These are phyloP conservation scores for Syrrhaptes paradoxus DNA, from an alignment of 2,113 vertebrate species.

Conservation along the genomic window DNA sequence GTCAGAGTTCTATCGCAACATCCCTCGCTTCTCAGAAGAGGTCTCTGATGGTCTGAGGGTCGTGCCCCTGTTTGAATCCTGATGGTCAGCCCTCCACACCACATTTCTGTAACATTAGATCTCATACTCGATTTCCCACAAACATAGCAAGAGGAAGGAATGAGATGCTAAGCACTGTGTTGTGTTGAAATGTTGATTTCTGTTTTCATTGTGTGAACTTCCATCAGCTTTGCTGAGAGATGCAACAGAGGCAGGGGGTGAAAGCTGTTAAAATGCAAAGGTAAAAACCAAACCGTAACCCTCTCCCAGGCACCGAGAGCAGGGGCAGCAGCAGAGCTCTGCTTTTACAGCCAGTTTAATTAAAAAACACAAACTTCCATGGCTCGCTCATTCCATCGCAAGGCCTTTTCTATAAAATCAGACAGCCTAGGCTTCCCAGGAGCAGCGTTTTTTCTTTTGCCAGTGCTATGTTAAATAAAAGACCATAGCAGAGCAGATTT, in stretches of 20 bases:
- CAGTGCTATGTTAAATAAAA: background rate
- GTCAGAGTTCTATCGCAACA: background rate
- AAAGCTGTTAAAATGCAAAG: background rate
- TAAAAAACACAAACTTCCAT: constrained; percentile 10
- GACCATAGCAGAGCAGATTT: background rate
- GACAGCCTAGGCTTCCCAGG: background rate
- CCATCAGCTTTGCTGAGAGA: background rate
- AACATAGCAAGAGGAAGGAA: background rate
- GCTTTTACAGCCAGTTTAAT: constrained; percentile 23
- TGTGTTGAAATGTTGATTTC: background rate
- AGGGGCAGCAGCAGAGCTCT: background rate
- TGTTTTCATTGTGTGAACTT: background rate
- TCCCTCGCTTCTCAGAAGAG: background rate
- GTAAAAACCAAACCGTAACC: background rate
- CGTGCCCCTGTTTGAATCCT: background rate
- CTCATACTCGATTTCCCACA: background rate
- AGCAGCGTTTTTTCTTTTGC: background rate
- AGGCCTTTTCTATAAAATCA: background rate
- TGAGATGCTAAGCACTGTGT: background rate
- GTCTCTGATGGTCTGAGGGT: background rate
- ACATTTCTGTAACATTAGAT: background rate
- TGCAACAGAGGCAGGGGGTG: background rate
- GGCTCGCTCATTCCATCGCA: background rate
- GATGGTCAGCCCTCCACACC: background rate
- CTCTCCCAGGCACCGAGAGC: background rate